A percentile compares a stretch with the other conserved stretches of the same genome.
These are phyloP conservation scores for Helobdella robusta DNA, from an alignment of 2,888 invertebrate species.

Conservation along the genomic window DNA sequence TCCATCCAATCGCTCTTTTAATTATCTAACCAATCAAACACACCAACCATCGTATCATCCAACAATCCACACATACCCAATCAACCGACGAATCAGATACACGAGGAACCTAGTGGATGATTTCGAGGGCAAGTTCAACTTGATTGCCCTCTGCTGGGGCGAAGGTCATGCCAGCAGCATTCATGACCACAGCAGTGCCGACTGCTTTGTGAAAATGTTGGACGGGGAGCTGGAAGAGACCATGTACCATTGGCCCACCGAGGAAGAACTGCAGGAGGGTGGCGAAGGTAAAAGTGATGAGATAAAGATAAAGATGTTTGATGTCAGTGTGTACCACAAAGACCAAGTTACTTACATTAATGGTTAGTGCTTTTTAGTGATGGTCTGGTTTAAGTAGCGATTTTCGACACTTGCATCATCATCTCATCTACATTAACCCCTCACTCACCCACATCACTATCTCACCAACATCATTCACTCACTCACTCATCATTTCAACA, in stretches of 20 bases:
- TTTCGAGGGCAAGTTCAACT: slow-evolving; percentile 92
- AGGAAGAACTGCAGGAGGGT: slow-evolving; percentile 44
- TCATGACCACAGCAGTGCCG: slow-evolving; percentile 82
- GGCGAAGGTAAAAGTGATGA: slow-evolving; percentile 29
- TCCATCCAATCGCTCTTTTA: neutral
- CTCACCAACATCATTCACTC: neutral
- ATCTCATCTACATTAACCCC: neutral
- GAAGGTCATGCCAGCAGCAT: slow-evolving; percentile 84
- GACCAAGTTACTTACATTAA: slow-evolving; percentile 89
- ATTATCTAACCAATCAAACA: neutral
- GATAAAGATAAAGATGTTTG: slow-evolving; percentile 58
- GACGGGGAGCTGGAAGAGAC: slow-evolving; percentile 71
- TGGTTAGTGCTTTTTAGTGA: slow-evolving; percentile 57
- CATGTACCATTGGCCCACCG: slow-evolving; percentile 68
- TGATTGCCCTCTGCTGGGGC: slow-evolving; percentile 96
- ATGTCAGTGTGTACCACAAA: slow-evolving; percentile 58
- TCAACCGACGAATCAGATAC: slow-evolving; percentile 59
- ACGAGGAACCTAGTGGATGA: slow-evolving; percentile 88
- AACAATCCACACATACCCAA: neutral
- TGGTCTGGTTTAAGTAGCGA: neutral
- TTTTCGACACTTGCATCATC: neutral
- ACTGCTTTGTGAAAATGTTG: slow-evolving; percentile 92
- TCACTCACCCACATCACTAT: neutral
- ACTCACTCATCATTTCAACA: too few species aligned
- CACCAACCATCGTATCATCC: neutral